Base-by-base conservation (phyloP, 2,888 invertebrate species). In the Balanococcus diminutus region DNA sequence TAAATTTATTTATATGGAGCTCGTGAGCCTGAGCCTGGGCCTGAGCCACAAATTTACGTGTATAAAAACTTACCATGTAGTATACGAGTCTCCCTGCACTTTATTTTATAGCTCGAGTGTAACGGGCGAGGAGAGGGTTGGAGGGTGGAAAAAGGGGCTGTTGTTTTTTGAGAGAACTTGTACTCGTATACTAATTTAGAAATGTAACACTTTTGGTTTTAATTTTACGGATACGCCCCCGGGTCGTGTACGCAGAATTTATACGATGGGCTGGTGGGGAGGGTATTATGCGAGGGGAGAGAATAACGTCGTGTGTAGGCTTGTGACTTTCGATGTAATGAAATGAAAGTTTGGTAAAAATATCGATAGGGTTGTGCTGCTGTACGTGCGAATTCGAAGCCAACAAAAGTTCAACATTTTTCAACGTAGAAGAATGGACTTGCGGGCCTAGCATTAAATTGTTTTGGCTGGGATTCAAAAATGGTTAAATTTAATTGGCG, bases 381-480 rank as follows among this genome's bases (percentile, higher is more conserved):
- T 11, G 72, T 72, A 9, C 8, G 16, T 61, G n/a, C 19, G 61
- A 22, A 8, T 36, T 36, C 36, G 42, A 11, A 72, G 72, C 72
- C 72, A 72, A 72, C 72, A 72, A 72, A 72, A 72, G 72, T 72
- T 72, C 4, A 72, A 72, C 72, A 72, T 72, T 72, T 72, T 72
- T 31, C 72, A 42, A 42, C 42, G 42, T 42, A 11, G 42, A 72
- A 11, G 42, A 72, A 72, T 72, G 72, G 72, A 72, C 72, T 72
- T 72, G 72, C 72, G 72, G 72, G 16, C 19, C 6, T 0, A 16
- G 72, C 31, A 72, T 72, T 25, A 72, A 72, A 72, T 72, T 72
- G 72, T 72, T 72, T 72, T 72, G 72, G 72, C 72, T 5, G 5
- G 16, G 14, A 16, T 72, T 72, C 72, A 72, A 72, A 25, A 31